A percentile compares a stretch with the other conserved stretches of the same genome.
Conservation (phyloP, 2,888 invertebrate species). For the Ctenicera cuprea region DNA sequence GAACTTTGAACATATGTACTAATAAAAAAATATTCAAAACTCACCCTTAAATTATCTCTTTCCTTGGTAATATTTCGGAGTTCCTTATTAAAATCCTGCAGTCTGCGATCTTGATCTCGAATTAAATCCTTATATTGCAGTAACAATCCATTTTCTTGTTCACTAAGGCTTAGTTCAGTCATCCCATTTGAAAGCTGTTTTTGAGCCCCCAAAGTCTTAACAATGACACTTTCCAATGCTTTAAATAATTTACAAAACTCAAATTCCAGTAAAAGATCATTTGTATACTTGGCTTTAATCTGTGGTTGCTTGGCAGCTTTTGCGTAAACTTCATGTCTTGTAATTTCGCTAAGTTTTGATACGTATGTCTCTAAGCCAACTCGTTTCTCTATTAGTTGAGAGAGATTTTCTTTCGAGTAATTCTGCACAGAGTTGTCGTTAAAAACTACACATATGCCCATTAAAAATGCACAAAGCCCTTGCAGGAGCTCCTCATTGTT, state of each 20-base stretch:
- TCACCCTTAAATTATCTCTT: conserved; percentile 71
- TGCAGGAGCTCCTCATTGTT: conserved; percentile 92
- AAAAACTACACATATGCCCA: conserved; percentile 93
- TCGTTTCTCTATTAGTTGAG: conserved; percentile 89
- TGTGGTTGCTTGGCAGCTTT: conserved; percentile 96
- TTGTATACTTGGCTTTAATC: conserved; percentile 82
- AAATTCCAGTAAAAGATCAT: conserved; percentile 92
- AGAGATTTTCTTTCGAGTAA: conserved; percentile 86
- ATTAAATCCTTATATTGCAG: conserved; percentile 93
- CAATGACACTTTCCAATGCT: conserved; percentile 78
- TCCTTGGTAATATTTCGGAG: conserved; percentile 65
- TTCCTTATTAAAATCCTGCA: conserved; percentile 74
- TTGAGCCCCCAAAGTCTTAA: conserved; percentile 74
- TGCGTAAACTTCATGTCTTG: conserved; percentile 93
- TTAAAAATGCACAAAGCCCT: conserved; percentile 83
- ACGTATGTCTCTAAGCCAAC: conserved; percentile 93
- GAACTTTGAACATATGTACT: too few relatives aligned
- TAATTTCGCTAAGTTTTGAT: conserved; percentile 89
- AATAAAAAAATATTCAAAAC: conserved; percentile 23
- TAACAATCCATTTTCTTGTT: conserved; percentile 74
- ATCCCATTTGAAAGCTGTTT: conserved; percentile 73
- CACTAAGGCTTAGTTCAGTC: conserved; percentile 73
- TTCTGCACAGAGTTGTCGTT: conserved; percentile 88
- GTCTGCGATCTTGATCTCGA: conserved; percentile 88
- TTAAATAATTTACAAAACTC: conserved; percentile 96